Base-by-base conservation (phyloP, 1,140 invertebrate genomes). In the Leptonema lineaticorne region DNA sequence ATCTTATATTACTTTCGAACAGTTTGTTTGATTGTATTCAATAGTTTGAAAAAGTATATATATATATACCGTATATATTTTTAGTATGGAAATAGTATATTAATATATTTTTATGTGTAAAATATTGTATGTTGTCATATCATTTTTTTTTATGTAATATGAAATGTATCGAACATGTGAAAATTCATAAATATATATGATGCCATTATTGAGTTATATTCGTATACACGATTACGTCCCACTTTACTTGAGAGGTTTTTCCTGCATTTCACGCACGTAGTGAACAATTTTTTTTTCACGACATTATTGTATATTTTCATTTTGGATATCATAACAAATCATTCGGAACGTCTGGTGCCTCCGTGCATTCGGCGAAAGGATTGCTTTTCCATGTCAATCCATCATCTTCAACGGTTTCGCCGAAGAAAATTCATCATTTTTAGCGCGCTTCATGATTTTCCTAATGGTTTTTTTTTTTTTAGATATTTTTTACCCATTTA, bases 381-480 rank as follows among this genome's bases (percentile, higher is more conserved):
- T 53, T 53, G 50, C 50, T 53, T 53, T 53, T 53, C 50, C n/a
- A 26, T 53, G 22, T 53, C 50, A 26, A 53, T 53, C 50, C 50
- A 53, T 53, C 50, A 53, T 53, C 50, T 53, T 53, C 50, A 53
- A 20, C 22, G 22, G 50, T 53, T 53, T 24, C 22, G 22, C 50
- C 6, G 11, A 6, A 24, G 20, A 53, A 53, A 53, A 53, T 53
- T 53, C 50, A 53, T 53, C 50, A 53, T 53, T 26, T 24, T 53
- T 24, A 53, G n/a, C 50, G 50, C 50, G 50, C 50, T 53, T 53
- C 50, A 53, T 53, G 50, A 53, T 53, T 53, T 53, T 53, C 50
- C 50, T 26, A 53, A 53, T 53, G 50, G 50, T 22, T 53, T 53
- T 53, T 24, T n/a, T n/a, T n/a, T n/a, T n/a, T n/a, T n/a, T n/a